Percentiles rank a stretch among this genome's conserved stretches.
These are phyloP conservation scores for Dasypus novemcinctus DNA, from an alignment of 2,113 vertebrate species.

Conservation along the genomic window DNA sequence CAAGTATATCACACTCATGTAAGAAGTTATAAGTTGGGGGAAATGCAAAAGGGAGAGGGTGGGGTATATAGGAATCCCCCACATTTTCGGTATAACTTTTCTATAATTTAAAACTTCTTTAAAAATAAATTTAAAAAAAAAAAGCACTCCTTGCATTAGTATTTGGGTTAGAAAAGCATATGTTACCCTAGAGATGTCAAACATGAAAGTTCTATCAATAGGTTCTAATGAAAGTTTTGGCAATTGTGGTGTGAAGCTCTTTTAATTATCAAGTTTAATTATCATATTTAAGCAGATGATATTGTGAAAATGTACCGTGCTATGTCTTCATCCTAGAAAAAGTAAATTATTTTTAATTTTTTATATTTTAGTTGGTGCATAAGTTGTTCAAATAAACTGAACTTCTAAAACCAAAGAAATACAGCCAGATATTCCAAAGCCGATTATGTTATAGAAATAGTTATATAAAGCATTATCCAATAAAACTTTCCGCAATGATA, in stretches of 20 bases:
- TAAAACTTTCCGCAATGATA: background rate
- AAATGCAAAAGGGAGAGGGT: too few species aligned
- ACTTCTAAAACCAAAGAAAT: background rate
- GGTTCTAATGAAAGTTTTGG: slow-evolving; percentile 30
- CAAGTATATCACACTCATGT: too few species aligned
- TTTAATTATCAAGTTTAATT: slow-evolving; percentile 15
- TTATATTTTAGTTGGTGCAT: background rate
- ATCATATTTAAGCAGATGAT: background rate
- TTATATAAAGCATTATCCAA: slow-evolving; percentile 7
- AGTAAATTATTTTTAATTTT: slow-evolving; percentile 31
- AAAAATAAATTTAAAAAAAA: too few species aligned
- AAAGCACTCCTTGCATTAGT: background rate
- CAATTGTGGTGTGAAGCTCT: background rate
- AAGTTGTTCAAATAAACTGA: slow-evolving; percentile 28
- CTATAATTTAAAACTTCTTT: too few species aligned
- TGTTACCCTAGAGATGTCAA: background rate
- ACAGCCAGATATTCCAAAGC: background rate
- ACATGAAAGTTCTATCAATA: background rate
- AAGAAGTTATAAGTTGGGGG: too few species aligned
- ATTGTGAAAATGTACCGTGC: background rate
- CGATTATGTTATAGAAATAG: background rate
- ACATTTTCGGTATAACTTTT: too few species aligned
- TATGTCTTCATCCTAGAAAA: slow-evolving; percentile 3
- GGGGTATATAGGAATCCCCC: too few species aligned
- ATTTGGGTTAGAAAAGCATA: slow-evolving; percentile 26